Base-by-base conservation (phyloP, 2,888 invertebrate genomes). In the Lordiphosa fenestrarum region DNA sequence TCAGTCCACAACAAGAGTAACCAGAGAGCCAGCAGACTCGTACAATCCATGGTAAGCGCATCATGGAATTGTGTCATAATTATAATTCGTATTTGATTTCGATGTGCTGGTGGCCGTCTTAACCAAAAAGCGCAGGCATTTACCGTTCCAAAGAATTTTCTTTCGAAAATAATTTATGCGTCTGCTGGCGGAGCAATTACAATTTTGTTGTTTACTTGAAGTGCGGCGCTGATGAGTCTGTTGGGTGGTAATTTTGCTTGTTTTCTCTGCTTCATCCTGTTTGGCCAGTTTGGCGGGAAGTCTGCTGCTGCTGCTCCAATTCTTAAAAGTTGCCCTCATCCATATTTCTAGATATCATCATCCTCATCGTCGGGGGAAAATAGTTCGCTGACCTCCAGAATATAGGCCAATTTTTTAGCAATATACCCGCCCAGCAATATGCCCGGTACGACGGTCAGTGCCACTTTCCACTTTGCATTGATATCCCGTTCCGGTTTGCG, bases 241-340 rank as follows among this genome's bases (percentile, higher is more conserved):
- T 30, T 52, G 6, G 39, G 13, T 25, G 30, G 33, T 47, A 30
- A 35, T 4, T 41, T 9, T 3, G 4, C 30, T 15, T 36, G 33
- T 19, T 63, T 46, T 10, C 6, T 13, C 13, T 25, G 51, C 12
- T 23, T 13, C 33, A 58, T 66, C 59, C 40, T 35, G 65, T 50
- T 58, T 51, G 44, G 40, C 58, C 37, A 53, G 58, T 58, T 63
- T 36, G 19, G n/a, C 57, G 57, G 66, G 57, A 64, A 52, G 37
- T 44, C 15, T 41, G 23, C 30, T 4, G 13, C 13, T 33, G 10
- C 15, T 65, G 65, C 47, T 51, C 57, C 41, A 55, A 51, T 65
- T 47, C 30, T 46, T 9, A 10, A 9, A 6, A 12, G 30, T n/a
- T 38, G 10, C 7, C 19, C 21, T 46, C 7, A 30, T 30, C 12